Evolutionary conservation across 2,113 vertebrate genomes (phyloP).

Genomic region (Heterocephalus glaber): DNA sequence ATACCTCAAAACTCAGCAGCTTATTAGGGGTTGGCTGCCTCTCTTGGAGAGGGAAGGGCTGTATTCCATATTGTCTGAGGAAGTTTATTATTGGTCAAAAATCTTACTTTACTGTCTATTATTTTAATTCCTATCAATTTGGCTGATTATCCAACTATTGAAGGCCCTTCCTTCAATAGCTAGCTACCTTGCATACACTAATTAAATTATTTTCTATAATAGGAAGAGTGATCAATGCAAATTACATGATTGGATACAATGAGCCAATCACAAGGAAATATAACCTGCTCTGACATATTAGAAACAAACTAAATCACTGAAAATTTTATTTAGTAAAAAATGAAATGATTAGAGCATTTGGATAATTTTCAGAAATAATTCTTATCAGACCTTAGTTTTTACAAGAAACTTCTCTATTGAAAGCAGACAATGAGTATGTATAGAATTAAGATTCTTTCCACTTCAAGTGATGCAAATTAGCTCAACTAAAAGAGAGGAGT

Average conservation of each 20-base stretch:
- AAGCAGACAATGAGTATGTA: neutral
- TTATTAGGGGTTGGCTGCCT: too few species aligned
- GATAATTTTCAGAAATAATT: neutral
- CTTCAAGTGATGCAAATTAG: neutral
- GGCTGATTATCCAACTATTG: too few species aligned
- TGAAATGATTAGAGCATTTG: neutral
- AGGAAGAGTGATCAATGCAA: too few species aligned
- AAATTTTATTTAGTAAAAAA: neutral
- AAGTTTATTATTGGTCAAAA: too few species aligned
- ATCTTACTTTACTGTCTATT: too few species aligned
- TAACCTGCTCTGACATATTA: neutral
- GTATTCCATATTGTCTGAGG: too few species aligned
- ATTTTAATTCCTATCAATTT: too few species aligned
- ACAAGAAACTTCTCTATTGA: neutral
- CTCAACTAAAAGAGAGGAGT: neutral
- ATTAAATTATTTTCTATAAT: too few species aligned
- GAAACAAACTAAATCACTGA: neutral
- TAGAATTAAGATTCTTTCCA: neutral
- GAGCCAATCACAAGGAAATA: neutral
- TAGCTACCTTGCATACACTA: too few species aligned
- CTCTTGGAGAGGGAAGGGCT: too few species aligned
- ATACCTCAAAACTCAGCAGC: too few species aligned
- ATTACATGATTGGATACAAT: neutral
- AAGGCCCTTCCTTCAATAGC: too few species aligned
- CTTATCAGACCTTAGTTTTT: neutral